These are phyloP conservation scores for Megalops cyprinoides DNA, from an alignment of 2,797 vertebrate species.

Conservation along the genomic window DNA sequence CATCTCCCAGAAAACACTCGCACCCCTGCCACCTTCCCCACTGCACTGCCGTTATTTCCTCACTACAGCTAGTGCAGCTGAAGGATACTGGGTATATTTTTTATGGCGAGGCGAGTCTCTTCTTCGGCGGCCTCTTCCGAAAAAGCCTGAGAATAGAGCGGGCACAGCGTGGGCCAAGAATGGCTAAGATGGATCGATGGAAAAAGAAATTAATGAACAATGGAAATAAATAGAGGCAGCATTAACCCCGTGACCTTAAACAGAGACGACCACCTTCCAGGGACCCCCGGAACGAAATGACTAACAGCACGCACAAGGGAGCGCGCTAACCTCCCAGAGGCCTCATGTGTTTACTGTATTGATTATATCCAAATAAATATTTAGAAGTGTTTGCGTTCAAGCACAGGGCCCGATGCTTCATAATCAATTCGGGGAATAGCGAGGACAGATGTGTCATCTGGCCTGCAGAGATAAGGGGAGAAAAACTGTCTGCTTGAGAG, in stretches of 20 bases:
- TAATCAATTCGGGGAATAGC: slow-evolving; percentile 44
- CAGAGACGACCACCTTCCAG: slow-evolving; percentile 39
- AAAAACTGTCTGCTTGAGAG: slow-evolving; percentile 25
- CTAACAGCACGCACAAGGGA: slow-evolving; percentile 6
- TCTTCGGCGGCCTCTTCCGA: not conserved
- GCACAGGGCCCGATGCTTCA: slow-evolving; percentile 25
- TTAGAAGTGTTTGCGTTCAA: slow-evolving; percentile 47
- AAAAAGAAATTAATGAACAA: slow-evolving; percentile 24
- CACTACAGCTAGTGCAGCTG: not conserved
- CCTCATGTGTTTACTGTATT: slow-evolving; percentile 56
- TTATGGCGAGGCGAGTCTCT: not conserved
- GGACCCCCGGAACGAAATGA: slow-evolving; percentile 26
- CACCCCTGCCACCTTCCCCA: not conserved
- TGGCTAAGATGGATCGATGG: slow-evolving; percentile 12
- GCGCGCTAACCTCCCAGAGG: too few species aligned
- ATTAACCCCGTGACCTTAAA: slow-evolving; percentile 36
- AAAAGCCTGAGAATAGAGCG: not conserved
- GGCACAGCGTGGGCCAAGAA: not conserved
- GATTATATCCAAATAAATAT: slow-evolving; percentile 66
- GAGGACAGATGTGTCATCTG: slow-evolving; percentile 61
- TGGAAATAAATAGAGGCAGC: slow-evolving; percentile 33
- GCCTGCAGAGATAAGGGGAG: slow-evolving; percentile 48
- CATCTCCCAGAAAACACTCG: slow-evolving; percentile 39
- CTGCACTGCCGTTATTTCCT: not conserved
- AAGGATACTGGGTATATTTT: not conserved